Evolutionary conservation across 1,140 invertebrate species (phyloP).

Genomic region (Trichomalopsis sarcophagae): DNA sequence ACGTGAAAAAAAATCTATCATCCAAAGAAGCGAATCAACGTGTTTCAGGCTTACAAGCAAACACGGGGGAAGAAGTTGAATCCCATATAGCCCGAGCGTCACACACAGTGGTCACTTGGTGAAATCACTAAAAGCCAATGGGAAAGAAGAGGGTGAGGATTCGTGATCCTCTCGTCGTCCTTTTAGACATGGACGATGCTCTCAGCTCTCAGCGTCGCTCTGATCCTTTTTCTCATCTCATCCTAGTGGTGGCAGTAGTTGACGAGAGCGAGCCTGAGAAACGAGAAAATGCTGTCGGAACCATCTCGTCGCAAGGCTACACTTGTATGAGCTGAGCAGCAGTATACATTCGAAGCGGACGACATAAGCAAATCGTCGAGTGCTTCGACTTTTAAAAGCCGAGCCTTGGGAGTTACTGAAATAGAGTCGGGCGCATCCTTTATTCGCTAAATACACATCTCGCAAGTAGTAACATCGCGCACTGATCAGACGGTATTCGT

Average conservation of each 20-base stretch:
- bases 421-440: too few species aligned
- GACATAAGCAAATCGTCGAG: neutral
- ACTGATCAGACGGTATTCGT: neutral
- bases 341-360: neutral
- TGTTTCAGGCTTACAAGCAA: neutral
- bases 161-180: neutral
- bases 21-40: too few species aligned
- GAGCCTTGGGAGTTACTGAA: neutral
- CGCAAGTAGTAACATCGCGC: neutral
- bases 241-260: neutral
- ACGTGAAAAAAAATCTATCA: too few species aligned
- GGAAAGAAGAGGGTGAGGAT: neutral
- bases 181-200: neutral
- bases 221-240: constrained; percentile 11
- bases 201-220: neutral
- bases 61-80: neutral
- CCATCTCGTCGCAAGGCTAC: neutral
- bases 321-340: neutral
- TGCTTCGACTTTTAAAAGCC: neutral
- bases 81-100: neutral
- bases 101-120: constrained; percentile 6
- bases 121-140: constrained; percentile 32
- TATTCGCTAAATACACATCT: too few species aligned
- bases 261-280: neutral
- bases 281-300: neutral